phyloP scores from a whole-genome alignment of 1,140 invertebrate species.

The Nixonia krombeini region DNA sequence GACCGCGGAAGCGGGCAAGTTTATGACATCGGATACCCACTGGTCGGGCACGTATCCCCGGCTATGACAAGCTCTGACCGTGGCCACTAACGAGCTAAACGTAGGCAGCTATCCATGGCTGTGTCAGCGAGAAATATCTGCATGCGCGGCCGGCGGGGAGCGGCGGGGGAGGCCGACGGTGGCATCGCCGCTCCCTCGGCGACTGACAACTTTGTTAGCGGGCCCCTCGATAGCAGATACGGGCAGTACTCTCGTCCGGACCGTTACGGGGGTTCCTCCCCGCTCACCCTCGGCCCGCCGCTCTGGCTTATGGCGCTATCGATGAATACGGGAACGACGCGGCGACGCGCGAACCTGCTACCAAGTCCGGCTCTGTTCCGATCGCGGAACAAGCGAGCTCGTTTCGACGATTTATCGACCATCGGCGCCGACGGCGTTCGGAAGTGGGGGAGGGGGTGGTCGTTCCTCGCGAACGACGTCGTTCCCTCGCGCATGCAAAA shows the following conservation, averaged over 20 bases:
- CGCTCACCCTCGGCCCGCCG: too few relatives aligned
- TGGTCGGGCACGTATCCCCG: constrained; percentile 1
- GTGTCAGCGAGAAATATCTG: constrained; percentile 50
- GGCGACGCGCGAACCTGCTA: constrained; percentile 29
- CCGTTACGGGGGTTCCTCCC: constrained; percentile 26
- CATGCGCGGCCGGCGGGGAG: constrained; percentile 20
- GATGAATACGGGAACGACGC: constrained; percentile 38
- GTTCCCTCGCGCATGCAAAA: too few relatives aligned
- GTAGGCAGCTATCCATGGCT: too few relatives aligned
- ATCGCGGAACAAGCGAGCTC: neutral
- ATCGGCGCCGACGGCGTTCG: too few relatives aligned
- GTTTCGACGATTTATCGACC: neutral
- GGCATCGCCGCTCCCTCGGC: neutral
- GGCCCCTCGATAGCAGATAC: constrained; percentile 30
- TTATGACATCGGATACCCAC: constrained; percentile 31
- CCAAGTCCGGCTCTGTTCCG: neutral
- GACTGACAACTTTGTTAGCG: constrained; percentile 57
- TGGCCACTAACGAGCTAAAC: constrained; percentile 49
- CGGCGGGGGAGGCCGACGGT: neutral
- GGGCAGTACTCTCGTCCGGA: constrained; percentile 23
- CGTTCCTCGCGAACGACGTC: too few relatives aligned
- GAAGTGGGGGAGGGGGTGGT: too few relatives aligned
- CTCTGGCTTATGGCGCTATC: constrained; percentile 47
- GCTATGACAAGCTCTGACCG: constrained; percentile 25
- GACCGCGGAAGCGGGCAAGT: constrained; percentile 16